phyloP scores from a whole-genome alignment of 2,113 vertebrate species.

The Pterocles burchelli region DNA sequence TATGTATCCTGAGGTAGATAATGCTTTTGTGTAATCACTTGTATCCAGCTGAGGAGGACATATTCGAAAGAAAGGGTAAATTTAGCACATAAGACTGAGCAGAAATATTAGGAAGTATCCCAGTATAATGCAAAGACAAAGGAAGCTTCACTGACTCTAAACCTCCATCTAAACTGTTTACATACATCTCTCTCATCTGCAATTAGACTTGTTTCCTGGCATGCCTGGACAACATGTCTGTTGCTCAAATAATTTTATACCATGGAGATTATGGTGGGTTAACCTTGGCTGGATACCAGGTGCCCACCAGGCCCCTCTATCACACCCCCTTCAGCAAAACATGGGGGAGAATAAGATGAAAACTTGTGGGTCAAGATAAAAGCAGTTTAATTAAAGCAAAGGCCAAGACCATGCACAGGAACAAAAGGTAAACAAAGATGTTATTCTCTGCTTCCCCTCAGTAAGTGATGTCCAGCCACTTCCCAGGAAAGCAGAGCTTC shows the following conservation, averaged over 20 bases:
- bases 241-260: not conserved
- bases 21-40: not conserved
- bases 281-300: too few species aligned
- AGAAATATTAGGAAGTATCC: not conserved
- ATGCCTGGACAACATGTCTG: not conserved
- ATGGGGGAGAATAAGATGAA: too few species aligned
- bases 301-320: too few species aligned
- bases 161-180: not conserved
- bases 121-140: not conserved
- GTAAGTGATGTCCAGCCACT: too few species aligned
- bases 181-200: not conserved
- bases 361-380: too few species aligned
- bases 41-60: not conserved
- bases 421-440: too few species aligned
- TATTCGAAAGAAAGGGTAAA: not conserved
- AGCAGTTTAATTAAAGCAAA: too few species aligned
- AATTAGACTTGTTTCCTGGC: not conserved
- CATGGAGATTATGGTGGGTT: not conserved
- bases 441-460: too few species aligned
- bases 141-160: not conserved
- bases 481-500: too few species aligned
- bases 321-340: too few species aligned
- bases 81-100: not conserved
- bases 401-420: too few species aligned
- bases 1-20: not conserved